Evolutionary conservation across 2,113 vertebrate species (phyloP).

Genomic region (Haplotaxodon microlepis): DNA sequence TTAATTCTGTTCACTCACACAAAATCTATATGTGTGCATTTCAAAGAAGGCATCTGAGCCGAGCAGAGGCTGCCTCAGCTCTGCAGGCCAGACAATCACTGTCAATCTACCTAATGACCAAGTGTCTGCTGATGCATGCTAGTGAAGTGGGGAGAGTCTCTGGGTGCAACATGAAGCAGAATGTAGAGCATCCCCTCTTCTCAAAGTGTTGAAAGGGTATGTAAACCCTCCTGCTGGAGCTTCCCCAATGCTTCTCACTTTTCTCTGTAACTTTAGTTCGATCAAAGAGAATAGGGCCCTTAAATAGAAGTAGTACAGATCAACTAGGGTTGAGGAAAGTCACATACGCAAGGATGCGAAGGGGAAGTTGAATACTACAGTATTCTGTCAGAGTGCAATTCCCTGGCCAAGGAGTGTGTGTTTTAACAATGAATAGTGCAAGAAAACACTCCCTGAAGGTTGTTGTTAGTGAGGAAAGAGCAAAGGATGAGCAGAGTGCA

Average conservation of each 20-base stretch:
- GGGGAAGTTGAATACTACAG: constrained; percentile 31
- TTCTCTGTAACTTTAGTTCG: constrained; percentile 57
- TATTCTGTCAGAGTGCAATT: constrained; percentile 51
- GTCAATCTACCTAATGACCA: constrained; percentile 72
- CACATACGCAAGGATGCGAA: constrained; percentile 31
- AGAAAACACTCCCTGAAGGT: constrained; percentile 21
- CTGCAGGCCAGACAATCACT: constrained; percentile 63
- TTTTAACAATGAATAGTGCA: constrained; percentile 50
- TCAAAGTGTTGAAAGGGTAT: constrained; percentile 57
- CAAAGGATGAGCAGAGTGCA: constrained; percentile 17
- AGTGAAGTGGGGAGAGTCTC: constrained; percentile 38
- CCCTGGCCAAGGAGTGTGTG: constrained; percentile 26
- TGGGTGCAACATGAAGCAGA: constrained; percentile 59
- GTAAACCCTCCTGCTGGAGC: constrained; percentile 42
- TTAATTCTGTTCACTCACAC: constrained; percentile 70
- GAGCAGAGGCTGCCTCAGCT: constrained; percentile 46
- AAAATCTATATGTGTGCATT: constrained; percentile 72
- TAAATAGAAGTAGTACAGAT: constrained; percentile 54
- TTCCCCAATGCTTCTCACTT: constrained; percentile 43
- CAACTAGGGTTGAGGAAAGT: constrained; percentile 38
- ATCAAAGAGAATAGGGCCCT: constrained; percentile 60
- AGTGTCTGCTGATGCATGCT: constrained; percentile 60
- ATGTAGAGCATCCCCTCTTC: constrained; percentile 48
- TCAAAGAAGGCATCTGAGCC: constrained; percentile 55
- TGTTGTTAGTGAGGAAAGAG: constrained; percentile 21